Base-by-base conservation (phyloP, 2,113 vertebrate species). In the Melanerpes aurifrons region DNA sequence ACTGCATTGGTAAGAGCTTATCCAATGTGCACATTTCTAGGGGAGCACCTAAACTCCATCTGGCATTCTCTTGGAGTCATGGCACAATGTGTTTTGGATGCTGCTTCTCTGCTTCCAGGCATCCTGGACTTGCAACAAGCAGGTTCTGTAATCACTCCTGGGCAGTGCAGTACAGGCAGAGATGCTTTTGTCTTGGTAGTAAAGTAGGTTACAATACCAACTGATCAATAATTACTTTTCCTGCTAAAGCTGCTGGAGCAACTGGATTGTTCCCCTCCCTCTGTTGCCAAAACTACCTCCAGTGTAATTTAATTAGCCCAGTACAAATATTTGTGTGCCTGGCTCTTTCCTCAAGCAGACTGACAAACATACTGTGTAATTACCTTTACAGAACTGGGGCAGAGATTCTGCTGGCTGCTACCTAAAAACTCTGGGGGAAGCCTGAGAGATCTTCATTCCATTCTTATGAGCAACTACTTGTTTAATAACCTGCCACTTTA, bases 31-130 rank as follows among this genome's bases (percentile, higher is more conserved):
- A 31, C 3, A 9, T 26, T 78, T 12, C 74, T n/a, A 37, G 66
- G n/a, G 63, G 10, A 84, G 2, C 6, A 3, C 5, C 26, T 45
- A 2, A 1, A 5, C 7, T 5, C 37, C 25, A 20, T 0, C 54
- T 0, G 7, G 13, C 5, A 7, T 48, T 57, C 63, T 64, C 73
- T 78, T 4, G 37, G 37, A 77, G 14, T 66, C 32, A 15, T 0
- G 7, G 15, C 1, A 47, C 2, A 3, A 1, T 57, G 50, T 2
- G 0, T 8, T 43, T 10, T 10, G 77, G 15, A 29, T 61, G n/a
- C 10, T 61, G 37, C 16, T 20, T 47, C 31, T 25, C 5, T 69
- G 71, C 54, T 89, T 71, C 61, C 87, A 45, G 31, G 19, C 28
- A 53, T 2, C 6, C 21, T 67, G 50, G 25, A 50, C 62, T 58